A percentile compares a stretch with the other conserved stretches of the same genome.
These are phyloP conservation scores for Pseudochirops cupreus DNA, from an alignment of 2,797 vertebrate species.

Conservation along the genomic window DNA sequence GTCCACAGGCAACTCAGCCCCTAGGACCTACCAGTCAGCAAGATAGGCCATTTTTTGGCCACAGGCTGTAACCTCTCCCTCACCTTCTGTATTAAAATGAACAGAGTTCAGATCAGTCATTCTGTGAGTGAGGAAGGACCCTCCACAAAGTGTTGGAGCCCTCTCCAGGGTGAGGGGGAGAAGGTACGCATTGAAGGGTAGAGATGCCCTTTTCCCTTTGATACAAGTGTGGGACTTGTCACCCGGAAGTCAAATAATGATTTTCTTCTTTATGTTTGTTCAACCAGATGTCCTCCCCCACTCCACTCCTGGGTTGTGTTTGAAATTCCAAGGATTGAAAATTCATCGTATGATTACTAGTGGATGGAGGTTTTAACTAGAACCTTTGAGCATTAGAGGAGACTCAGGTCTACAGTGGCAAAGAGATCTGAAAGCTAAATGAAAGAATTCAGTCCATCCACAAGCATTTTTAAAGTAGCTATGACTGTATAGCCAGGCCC, in stretches of 20 bases:
- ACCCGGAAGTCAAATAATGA: neutral
- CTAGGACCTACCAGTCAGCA: neutral
- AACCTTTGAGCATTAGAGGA: neutral
- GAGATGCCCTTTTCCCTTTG: neutral
- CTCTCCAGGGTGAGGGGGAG: neutral
- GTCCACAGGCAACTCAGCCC: neutral
- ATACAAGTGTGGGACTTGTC: neutral
- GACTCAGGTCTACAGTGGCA: neutral
- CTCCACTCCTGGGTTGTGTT: slow-evolving; percentile 42
- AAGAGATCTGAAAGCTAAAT: neutral
- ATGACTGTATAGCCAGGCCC: neutral
- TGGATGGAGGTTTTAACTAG: neutral
- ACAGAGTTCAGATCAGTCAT: neutral
- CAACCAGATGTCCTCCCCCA: neutral
- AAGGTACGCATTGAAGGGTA: neutral
- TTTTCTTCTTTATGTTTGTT: slow-evolving; percentile 18
- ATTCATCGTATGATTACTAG: slow-evolving; percentile 23
- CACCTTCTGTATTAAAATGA: slow-evolving; percentile 14
- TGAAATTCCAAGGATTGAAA: slow-evolving; percentile 47
- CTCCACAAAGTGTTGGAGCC: neutral
- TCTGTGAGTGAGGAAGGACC: neutral
- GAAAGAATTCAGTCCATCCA: neutral
- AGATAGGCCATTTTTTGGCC: neutral
- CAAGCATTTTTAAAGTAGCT: too few relatives aligned
- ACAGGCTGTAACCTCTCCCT: neutral